A percentile compares a stretch with the other conserved stretches of the same genome.
Conservation (phyloP, 1,140 invertebrate species). For the Belonocnema kinseyi region DNA sequence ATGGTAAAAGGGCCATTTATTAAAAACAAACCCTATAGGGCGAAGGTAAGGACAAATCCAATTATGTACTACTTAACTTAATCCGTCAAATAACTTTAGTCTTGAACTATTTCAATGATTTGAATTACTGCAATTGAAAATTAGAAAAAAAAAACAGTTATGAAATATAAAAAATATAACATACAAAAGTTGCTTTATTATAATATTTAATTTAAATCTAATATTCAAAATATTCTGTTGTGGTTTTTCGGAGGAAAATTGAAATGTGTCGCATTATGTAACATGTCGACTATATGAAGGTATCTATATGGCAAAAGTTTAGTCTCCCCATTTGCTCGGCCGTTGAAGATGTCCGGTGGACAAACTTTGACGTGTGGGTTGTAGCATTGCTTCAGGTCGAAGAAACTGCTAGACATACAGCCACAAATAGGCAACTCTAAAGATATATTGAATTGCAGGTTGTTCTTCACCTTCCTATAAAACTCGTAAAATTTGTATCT, state of each 20-base stretch:
- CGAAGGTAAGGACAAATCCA: too few species aligned
- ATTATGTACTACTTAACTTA: too few species aligned
- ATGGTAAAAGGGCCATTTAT: too few species aligned
- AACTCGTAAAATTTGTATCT: not conserved
- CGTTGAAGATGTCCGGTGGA: conserved; percentile 37
- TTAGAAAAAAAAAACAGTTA: too few species aligned
- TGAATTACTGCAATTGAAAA: not conserved
- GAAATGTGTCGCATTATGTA: conserved; percentile 54
- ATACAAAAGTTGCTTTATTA: too few species aligned
- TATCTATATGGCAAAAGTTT: conserved; percentile 58
- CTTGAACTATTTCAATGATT: not conserved
- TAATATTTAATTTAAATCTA: too few species aligned
- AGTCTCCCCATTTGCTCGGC: conserved; percentile 53
- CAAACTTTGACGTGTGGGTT: not conserved
- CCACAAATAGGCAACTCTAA: not conserved
- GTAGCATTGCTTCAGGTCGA: not conserved
- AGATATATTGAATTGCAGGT: not conserved
- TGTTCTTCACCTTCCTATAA: not conserved
- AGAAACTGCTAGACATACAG: not conserved
- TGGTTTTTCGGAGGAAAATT: not conserved
- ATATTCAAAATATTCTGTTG: not conserved
- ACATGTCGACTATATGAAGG: conserved; percentile 61
- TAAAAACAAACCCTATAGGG: too few species aligned
- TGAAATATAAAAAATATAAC: too few species aligned
- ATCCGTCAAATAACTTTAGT: too few species aligned